A percentile compares a stretch with the other conserved stretches of the same genome.
Evolutionary conservation across 2,113 vertebrate genomes (phyloP).

Genomic region (Plecturocebus donacophilus): DNA sequence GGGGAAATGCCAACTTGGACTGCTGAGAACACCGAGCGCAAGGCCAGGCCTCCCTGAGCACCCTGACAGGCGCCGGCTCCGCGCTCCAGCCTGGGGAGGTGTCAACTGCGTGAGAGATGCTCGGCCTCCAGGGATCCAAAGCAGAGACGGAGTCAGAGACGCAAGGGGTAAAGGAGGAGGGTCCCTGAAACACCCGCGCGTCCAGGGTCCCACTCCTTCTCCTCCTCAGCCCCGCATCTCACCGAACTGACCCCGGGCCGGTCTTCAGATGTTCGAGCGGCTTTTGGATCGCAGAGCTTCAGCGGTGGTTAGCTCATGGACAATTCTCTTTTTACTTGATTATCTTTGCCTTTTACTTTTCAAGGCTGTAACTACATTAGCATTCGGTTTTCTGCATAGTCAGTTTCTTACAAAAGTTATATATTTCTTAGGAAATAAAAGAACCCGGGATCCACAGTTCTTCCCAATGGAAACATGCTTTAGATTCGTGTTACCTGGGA

Average conservation of each 20-base stretch:
- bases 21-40: neutral
- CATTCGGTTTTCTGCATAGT: neutral
- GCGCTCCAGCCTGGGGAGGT: neutral
- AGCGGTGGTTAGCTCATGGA: neutral
- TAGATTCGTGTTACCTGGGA: neutral
- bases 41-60: neutral
- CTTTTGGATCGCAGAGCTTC: neutral
- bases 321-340: neutral
- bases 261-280: neutral
- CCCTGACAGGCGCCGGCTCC: neutral
- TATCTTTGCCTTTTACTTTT: neutral
- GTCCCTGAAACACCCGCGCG: accelerated
- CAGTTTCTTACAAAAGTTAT: neutral
- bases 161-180: neutral
- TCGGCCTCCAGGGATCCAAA: neutral
- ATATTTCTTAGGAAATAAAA: neutral
- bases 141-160: no score
- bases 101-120: neutral
- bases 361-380: neutral
- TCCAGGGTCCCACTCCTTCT: neutral
- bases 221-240: neutral
- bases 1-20: constrained; percentile 25
- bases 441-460: neutral
- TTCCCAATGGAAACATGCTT: no score
- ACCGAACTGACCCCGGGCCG: neutral